A percentile compares a stretch with the other conserved stretches of the same genome.
Conservation (phyloP, 1,140 invertebrate genomes). For the Brachionus koreanus region DNA sequence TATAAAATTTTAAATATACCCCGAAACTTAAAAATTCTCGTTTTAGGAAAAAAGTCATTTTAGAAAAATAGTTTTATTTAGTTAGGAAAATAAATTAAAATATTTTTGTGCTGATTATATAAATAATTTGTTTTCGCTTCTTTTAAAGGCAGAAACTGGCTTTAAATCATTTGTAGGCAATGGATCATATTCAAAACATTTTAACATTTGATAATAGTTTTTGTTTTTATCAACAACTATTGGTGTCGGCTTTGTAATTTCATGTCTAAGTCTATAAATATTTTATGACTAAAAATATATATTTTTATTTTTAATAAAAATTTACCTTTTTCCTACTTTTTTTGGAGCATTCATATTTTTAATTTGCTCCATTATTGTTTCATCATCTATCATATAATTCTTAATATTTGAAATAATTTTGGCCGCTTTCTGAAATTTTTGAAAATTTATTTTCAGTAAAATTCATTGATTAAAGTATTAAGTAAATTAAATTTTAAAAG, state of each 20-base stretch:
- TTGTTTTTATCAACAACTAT: constrained; percentile 51
- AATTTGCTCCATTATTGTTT: constrained; percentile 52
- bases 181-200: constrained; percentile 48
- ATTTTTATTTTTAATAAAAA: neutral
- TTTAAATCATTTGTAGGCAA: neutral
- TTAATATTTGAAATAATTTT: constrained; percentile 26
- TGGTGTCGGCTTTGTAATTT: constrained; percentile 52
- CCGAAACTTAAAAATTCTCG: too few species aligned
- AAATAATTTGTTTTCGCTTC: neutral
- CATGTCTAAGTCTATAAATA: constrained; percentile 53
- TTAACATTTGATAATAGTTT: constrained; percentile 55
- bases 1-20: too few species aligned
- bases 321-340: constrained; percentile 55
- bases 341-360: constrained; percentile 51
- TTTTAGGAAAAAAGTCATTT: too few species aligned
- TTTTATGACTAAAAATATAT: neutral
- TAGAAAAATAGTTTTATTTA: neutral
- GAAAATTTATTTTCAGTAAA: neutral
- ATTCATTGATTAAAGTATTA: neutral
- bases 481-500: neutral
- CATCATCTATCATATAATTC: constrained; percentile 51
- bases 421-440: neutral
- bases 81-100: neutral
- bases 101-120: neutral
- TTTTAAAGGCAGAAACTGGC: neutral